Evolutionary conservation across 2,888 invertebrate species (phyloP).

Genomic region (Corbicula japonica): DNA sequence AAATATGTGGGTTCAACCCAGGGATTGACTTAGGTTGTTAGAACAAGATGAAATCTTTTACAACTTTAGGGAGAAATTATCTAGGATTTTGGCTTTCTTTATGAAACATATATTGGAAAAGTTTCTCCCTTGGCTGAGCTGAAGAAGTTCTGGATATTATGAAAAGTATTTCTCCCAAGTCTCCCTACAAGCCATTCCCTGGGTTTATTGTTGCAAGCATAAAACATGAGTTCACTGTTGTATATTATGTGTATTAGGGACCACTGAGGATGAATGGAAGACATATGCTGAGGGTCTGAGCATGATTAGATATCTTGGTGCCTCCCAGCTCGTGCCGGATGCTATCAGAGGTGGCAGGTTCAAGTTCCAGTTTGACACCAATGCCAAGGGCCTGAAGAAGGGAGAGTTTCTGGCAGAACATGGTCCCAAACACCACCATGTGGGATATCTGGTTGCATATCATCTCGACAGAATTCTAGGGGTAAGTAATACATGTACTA

Average conservation of each 20-base stretch:
- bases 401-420: slow-evolving; percentile 75
- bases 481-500: slow-evolving; percentile 75
- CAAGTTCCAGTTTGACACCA: slow-evolving; percentile 60
- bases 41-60: too few relatives aligned
- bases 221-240: not conserved
- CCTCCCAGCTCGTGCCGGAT: slow-evolving; percentile 49
- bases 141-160: too few relatives aligned
- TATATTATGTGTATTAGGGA: slow-evolving; percentile 54
- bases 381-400: slow-evolving; percentile 53
- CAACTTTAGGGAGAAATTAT: too few relatives aligned
- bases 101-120: too few relatives aligned
- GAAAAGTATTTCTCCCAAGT: too few relatives aligned
- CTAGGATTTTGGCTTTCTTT: too few relatives aligned
- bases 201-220: too few relatives aligned
- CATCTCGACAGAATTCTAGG: slow-evolving; percentile 80
- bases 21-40: too few relatives aligned
- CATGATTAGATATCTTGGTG: slow-evolving; percentile 56
- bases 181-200: too few relatives aligned
- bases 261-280: slow-evolving; percentile 72
- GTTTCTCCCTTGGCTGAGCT: too few relatives aligned
- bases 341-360: slow-evolving; percentile 66
- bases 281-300: slow-evolving; percentile 59
- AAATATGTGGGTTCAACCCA: too few relatives aligned
- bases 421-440: slow-evolving; percentile 73
- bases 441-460: slow-evolving; percentile 75